Conservation (phyloP, 2,888 invertebrate genomes). For the Lamellibrachia satsuma region DNA sequence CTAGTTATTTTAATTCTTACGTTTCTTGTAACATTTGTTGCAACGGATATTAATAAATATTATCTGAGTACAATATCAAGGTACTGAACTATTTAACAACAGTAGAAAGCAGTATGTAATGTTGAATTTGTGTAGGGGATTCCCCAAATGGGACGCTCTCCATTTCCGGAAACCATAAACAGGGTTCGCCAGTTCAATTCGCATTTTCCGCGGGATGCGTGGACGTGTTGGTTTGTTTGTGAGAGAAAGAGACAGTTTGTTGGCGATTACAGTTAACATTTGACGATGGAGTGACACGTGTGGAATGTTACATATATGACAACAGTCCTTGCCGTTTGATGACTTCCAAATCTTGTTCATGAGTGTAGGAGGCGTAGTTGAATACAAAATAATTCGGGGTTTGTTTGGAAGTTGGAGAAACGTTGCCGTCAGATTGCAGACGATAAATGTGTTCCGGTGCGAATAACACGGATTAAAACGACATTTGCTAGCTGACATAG, state of each 20-base stretch:
- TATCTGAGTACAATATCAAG: no score
- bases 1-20: no score
- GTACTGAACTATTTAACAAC: no score
- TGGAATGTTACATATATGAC: not conserved
- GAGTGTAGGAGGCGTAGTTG: not conserved
- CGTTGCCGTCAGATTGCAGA: not conserved
- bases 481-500: not conserved
- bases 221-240: not conserved
- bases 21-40: no score
- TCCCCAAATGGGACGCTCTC: not conserved
- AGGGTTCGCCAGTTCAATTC: not conserved
- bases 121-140: not conserved
- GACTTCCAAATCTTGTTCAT: not conserved
- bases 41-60: no score
- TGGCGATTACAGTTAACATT: not conserved
- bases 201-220: conserved; percentile 9
- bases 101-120: no score
- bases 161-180: conserved; percentile 5
- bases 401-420: not conserved
- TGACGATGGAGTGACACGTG: not conserved
- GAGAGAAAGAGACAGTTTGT: not conserved
- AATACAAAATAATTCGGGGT: not conserved
- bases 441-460: not conserved
- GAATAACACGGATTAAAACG: not conserved
- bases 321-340: no score